These are phyloP conservation scores for Epistrophe eligans DNA, from an alignment of 2,888 invertebrate genomes.

Conservation along the genomic window DNA sequence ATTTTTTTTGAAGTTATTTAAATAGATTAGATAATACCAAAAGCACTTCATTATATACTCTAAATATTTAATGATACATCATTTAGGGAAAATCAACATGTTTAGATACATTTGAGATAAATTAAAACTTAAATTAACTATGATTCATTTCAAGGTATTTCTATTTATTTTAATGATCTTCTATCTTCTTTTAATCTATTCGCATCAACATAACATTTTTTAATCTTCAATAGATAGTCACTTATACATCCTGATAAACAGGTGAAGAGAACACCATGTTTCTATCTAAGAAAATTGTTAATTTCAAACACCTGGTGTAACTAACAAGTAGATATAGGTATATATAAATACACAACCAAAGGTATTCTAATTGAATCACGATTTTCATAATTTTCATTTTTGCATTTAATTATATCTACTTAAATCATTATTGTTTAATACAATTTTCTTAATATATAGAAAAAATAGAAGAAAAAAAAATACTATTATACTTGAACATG, in stretches of 20 bases:
- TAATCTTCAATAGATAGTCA: neutral
- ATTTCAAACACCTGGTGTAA: constrained; percentile 54
- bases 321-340: neutral
- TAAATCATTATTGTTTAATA: constrained; percentile 44
- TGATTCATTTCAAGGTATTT: neutral
- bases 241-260: constrained; percentile 51
- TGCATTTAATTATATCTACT: constrained; percentile 53
- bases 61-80: neutral
- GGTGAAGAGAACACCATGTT: constrained; percentile 22
- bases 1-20: neutral
- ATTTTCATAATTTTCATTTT: constrained; percentile 59
- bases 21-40: neutral
- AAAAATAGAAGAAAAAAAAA: constrained; percentile 7
- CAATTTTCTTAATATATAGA: neutral
- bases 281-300: constrained; percentile 10
- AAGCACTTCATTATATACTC: neutral
- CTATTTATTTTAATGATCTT: neutral
- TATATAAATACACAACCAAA: neutral
- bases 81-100: neutral
- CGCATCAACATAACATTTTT: neutral
- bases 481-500: constrained; percentile 59
- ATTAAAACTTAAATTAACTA: neutral
- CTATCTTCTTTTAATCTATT: neutral
- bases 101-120: neutral
- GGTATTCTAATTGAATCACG: constrained; percentile 71